Evolutionary conservation across 92 coral and sea anemone species (phyloP).

Genomic region (Epizoanthus ramosus): DNA sequence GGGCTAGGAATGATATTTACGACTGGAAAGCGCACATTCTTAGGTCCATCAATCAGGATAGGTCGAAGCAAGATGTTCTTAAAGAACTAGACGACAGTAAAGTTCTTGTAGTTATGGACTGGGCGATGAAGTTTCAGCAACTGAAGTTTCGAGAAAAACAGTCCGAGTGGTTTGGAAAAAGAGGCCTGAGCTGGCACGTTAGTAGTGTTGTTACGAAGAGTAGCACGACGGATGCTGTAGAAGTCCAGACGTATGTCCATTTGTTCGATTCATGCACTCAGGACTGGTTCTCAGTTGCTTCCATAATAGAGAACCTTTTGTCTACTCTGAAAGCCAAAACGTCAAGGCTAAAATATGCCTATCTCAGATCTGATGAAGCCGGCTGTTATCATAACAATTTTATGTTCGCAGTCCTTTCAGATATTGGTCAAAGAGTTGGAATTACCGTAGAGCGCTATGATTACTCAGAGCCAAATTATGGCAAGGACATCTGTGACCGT

Average conservation of each 20-base stretch:
- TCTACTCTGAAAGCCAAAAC: not conserved
- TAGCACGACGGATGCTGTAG: not conserved
- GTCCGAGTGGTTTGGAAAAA: slow-evolving; percentile 65
- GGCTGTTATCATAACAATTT: slow-evolving; percentile 46
- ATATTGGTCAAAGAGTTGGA: slow-evolving; percentile 35
- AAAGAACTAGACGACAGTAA: slow-evolving; percentile 31
- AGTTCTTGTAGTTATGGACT: slow-evolving; percentile 61
- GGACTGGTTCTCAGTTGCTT: not conserved
- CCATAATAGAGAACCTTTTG: slow-evolving; percentile 13
- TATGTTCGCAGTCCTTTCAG: slow-evolving; percentile 15
- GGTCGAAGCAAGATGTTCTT: slow-evolving; percentile 63
- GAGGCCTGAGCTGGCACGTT: slow-evolving; percentile 71
- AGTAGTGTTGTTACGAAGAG: slow-evolving; percentile 51
- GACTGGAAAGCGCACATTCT: slow-evolving; percentile 72
- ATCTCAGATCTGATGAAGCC: slow-evolving; percentile 40
- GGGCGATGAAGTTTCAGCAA: slow-evolving; percentile 77
- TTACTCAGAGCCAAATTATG: slow-evolving; percentile 40
- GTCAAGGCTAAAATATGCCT: not conserved
- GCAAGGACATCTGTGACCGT: slow-evolving; percentile 44
- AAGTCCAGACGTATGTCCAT: slow-evolving; percentile 26
- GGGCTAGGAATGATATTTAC: slow-evolving; percentile 48
- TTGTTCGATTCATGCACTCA: slow-evolving; percentile 19
- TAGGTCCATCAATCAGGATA: slow-evolving; percentile 66
- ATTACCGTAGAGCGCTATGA: slow-evolving; percentile 20
- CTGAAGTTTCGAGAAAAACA: slow-evolving; percentile 70